Conservation (phyloP, 64 coral and sea anemone genomes). For the Anthopleura sola region DNA sequence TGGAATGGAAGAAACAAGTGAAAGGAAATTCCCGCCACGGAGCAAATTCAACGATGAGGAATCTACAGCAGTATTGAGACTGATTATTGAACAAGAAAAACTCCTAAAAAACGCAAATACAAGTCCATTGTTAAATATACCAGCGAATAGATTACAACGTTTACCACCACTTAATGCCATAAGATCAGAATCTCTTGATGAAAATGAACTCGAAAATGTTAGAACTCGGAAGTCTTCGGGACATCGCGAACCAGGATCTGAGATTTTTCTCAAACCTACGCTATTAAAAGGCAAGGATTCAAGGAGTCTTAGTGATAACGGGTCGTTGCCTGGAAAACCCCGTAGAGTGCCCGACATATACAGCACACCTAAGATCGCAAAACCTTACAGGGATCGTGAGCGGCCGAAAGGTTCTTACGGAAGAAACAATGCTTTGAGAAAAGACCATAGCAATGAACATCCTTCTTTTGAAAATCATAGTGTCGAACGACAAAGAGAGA, state of each 20-base stretch:
- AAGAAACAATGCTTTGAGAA: slow-evolving; percentile 18
- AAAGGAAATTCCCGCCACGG: slow-evolving; percentile 63
- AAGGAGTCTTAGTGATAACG: slow-evolving; percentile 27
- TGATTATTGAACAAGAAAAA: slow-evolving; percentile 84
- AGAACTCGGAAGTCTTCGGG: slow-evolving; percentile 28
- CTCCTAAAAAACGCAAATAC: slow-evolving; percentile 64
- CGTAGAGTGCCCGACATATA: slow-evolving; percentile 82
- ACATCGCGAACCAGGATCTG: slow-evolving; percentile 6
- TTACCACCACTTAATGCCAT: slow-evolving; percentile 54
- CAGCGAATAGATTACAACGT: slow-evolving; percentile 58
- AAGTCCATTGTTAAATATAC: slow-evolving; percentile 76
- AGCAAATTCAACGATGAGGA: slow-evolving; percentile 96
- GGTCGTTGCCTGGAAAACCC: slow-evolving; percentile 46
- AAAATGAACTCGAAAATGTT: slow-evolving; percentile 40
- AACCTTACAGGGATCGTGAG: slow-evolving; percentile 46
- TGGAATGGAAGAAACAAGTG: slow-evolving; percentile 65
- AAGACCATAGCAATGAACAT: background rate
- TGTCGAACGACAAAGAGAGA: background rate
- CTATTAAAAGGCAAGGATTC: slow-evolving; percentile 69
- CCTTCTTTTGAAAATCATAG: background rate
- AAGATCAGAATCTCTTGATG: slow-evolving; percentile 24
- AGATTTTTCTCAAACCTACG: slow-evolving; percentile 70
- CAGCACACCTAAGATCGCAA: slow-evolving; percentile 69
- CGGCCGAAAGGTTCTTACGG: slow-evolving; percentile 66
- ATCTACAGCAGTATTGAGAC: slow-evolving; percentile 72